Evolutionary conservation across 2,797 vertebrate genomes (phyloP).

Genomic region (Gambusia yucatana): DNA sequence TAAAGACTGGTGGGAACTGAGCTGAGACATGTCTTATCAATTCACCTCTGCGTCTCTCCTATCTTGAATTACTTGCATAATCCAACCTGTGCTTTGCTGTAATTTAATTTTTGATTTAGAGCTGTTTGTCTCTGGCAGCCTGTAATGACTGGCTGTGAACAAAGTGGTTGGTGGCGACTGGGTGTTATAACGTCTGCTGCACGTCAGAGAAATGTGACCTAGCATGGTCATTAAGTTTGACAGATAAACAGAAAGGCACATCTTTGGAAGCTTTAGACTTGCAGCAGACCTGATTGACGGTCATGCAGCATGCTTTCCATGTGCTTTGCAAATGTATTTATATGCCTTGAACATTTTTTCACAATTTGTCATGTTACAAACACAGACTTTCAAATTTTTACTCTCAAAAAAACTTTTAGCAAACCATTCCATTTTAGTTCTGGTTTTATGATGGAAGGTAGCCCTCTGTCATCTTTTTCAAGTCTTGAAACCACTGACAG

Average conservation of each 20-base stretch:
- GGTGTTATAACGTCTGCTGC: constrained; percentile 47
- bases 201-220: constrained; percentile 33
- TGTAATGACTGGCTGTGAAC: constrained; percentile 35
- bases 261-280: constrained; percentile 18
- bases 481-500: background rate
- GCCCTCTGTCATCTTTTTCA: background rate
- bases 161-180: constrained; percentile 47
- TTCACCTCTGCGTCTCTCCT: constrained; percentile 64
- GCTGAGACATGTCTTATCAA: constrained; percentile 77
- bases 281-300: background rate
- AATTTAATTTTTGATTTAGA: constrained; percentile 71
- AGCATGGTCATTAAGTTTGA: constrained; percentile 49
- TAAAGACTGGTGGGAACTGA: constrained; percentile 76
- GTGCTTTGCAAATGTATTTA: background rate
- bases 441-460: background rate
- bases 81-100: constrained; percentile 66
- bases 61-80: constrained; percentile 57
- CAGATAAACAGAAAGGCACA: constrained; percentile 19
- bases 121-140: constrained; percentile 60
- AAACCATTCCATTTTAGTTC: background rate
- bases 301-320: constrained; percentile 26
- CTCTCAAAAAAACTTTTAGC: background rate
- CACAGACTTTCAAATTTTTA: background rate
- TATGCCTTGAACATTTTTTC: background rate
- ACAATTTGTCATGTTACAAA: background rate